Conservation (phyloP, 2,797 vertebrate genomes). For the Microhierax caerulescens region DNA sequence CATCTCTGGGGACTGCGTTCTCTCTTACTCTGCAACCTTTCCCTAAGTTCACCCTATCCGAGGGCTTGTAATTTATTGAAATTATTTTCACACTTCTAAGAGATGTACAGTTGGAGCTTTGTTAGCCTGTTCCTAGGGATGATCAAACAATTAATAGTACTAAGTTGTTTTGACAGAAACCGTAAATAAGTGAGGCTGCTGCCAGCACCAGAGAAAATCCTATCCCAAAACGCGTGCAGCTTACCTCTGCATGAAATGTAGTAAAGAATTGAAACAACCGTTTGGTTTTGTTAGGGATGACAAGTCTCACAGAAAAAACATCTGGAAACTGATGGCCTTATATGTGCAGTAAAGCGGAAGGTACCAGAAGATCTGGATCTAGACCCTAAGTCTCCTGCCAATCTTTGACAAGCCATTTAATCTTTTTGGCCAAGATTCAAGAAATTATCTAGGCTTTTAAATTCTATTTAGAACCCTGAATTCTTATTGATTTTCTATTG, state of each 20-base stretch:
- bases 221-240: neutral
- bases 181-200: neutral
- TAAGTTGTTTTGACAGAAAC: neutral
- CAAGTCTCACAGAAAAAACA: neutral
- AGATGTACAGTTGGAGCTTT: neutral
- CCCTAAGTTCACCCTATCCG: neutral
- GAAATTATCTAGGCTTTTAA: conserved; percentile 47
- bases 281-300: neutral
- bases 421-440: conserved; percentile 25
- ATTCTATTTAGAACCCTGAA: conserved; percentile 30
- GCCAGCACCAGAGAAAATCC: neutral
- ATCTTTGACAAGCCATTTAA: conserved; percentile 25
- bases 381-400: neutral
- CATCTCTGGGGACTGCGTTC: neutral
- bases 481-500: conserved; percentile 42
- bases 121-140: neutral
- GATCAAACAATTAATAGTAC: neutral
- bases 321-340: neutral
- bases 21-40: neutral
- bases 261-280: neutral
- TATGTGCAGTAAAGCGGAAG: neutral
- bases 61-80: neutral
- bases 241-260: neutral
- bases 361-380: neutral
- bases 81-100: neutral